These are phyloP conservation scores for Acleris cristana DNA, from an alignment of 2,888 invertebrate genomes.

Conservation along the genomic window DNA sequence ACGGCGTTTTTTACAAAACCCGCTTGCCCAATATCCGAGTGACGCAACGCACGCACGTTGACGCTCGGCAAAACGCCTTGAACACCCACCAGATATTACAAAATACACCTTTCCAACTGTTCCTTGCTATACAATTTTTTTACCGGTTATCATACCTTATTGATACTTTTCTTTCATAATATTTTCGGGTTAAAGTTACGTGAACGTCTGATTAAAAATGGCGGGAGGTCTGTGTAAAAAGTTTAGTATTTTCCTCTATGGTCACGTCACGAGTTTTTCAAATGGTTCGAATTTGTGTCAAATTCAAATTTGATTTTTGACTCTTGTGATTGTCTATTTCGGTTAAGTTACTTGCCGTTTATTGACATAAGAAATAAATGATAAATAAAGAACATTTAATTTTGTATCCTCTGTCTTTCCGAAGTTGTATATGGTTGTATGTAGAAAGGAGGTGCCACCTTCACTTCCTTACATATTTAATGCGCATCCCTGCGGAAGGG, in stretches of 20 bases:
- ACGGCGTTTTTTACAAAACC: slow-evolving; percentile 47
- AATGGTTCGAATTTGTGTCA: neutral
- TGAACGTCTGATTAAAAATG: too few species aligned
- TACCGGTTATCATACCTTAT: slow-evolving; percentile 30
- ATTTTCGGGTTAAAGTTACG: too few species aligned
- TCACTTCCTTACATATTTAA: too few species aligned
- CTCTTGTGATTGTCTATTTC: too few species aligned
- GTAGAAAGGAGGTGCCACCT: too few species aligned
- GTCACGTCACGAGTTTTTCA: neutral
- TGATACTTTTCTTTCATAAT: neutral
- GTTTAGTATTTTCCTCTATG: neutral
- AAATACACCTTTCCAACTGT: slow-evolving; percentile 50
- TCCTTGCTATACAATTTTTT: slow-evolving; percentile 47
- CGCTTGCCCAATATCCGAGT: slow-evolving; percentile 55
- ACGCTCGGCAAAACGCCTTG: slow-evolving; percentile 46
- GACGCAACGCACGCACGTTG: slow-evolving; percentile 47
- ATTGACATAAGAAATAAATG: too few species aligned
- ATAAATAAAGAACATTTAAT: too few species aligned
- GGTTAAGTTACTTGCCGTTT: too few species aligned
- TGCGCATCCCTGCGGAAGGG: too few species aligned
- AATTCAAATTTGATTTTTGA: neutral
- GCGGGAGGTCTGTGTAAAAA: too few species aligned
- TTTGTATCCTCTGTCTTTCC: too few species aligned
- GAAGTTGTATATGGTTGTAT: too few species aligned
- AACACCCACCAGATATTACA: slow-evolving; percentile 48